Conservation (phyloP, 2,113 vertebrate genomes). For the Psophia crepitans region DNA sequence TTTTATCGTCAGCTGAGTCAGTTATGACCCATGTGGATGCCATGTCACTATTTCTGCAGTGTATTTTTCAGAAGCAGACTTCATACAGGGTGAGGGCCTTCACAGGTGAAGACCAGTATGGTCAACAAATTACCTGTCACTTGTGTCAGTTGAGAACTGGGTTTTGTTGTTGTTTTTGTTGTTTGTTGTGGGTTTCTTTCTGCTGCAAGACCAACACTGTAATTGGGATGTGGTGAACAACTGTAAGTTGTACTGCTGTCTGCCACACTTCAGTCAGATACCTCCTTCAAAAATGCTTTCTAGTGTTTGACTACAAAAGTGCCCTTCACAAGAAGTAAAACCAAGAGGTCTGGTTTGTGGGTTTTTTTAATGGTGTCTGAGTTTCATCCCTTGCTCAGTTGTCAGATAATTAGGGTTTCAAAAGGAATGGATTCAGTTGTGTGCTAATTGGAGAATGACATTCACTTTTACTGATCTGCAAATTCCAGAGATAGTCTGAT, state of each 20-base stretch:
- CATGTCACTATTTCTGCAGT: not conserved
- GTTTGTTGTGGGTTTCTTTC: not conserved
- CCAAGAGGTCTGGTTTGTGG: not conserved
- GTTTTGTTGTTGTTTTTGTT: too few species aligned
- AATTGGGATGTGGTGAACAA: not conserved
- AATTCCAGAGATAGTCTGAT: not conserved
- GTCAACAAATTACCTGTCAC: not conserved
- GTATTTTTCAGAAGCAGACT: not conserved
- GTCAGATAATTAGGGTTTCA: not conserved
- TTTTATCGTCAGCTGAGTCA: not conserved
- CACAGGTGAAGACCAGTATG: accelerated
- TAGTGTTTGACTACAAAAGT: not conserved
- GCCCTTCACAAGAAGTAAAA: not conserved
- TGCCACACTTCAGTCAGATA: not conserved
- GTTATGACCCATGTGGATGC: not conserved
- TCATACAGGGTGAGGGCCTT: not conserved
- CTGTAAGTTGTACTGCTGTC: not conserved
- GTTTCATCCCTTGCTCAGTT: not conserved
- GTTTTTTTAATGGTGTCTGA: not conserved
- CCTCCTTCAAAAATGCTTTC: conserved; percentile 15
- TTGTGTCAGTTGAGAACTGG: not conserved
- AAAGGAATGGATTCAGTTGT: not conserved
- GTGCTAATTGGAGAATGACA: not conserved
- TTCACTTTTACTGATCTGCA: conserved; percentile 34
- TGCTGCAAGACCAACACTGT: not conserved